Base-by-base conservation (phyloP, 2,113 vertebrate genomes). In the Callochromis pleurospilus region DNA sequence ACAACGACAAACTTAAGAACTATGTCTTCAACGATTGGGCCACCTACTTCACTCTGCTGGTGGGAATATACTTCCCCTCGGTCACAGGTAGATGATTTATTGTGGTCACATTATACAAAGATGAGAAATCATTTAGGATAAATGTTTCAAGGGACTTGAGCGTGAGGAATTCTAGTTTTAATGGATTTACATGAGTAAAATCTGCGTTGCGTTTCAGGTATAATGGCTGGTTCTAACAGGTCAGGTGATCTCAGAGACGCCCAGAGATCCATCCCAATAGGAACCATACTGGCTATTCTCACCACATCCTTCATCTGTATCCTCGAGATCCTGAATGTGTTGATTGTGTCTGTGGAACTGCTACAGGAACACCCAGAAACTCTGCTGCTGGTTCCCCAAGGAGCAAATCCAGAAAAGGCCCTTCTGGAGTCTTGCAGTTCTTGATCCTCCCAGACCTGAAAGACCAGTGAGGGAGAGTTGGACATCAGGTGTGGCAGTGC, bases 221-320 rank as follows among this genome's bases (percentile, higher is more conserved):
- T 99, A 88, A 99, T 99, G 98, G 98, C 98, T 8, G 98, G 98
- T 79, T 99, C 98, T 4, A 99, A 99, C 92, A 96, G 98, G 58
- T 99, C 98, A 7, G 98, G 98, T 83, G 98, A 99, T 93, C 97
- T 99, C 79, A 96, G 95, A 95, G 98, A 99, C 53, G 98, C 98
- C 36, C 98, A 99, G 95, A 98, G 97, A 87, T 99, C 98, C 42
- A 99, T 99, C 92, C 98, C 98, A 40, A 96, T 96, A 2, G 98
- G 98, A 92, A 99, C 98, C 68, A 99, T 99, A 62, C 82, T 99
- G 95, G 98, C 98, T 53, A 99, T 99, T 65, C 94, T 96, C 90
- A 99, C 98, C 60, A 99, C 98, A 0, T 99, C 98, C 60, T 97
- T 99, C 89, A 97, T 99, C 90, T 99, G 98, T 99, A 99, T 99